Percentiles rank a stretch among this genome's conserved stretches.
These are phyloP conservation scores for Ictalurus furcatus DNA, from an alignment of 2,113 vertebrate genomes.

Conservation along the genomic window DNA sequence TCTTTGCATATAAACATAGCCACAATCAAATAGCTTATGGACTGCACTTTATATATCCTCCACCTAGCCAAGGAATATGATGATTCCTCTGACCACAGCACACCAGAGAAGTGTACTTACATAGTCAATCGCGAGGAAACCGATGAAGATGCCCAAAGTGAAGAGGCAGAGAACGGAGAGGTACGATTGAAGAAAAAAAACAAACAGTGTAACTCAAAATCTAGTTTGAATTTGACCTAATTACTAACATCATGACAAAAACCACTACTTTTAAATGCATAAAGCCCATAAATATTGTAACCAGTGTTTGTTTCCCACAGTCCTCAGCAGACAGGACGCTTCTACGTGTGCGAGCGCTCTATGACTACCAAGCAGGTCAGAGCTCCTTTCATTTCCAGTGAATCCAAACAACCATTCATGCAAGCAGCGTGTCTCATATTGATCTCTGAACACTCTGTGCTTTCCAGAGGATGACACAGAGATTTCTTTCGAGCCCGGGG, in stretches of 20 bases:
- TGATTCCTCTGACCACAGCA: constrained; percentile 57
- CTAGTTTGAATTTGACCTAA: not conserved
- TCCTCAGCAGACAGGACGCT: constrained; percentile 59
- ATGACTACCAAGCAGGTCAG: constrained; percentile 81
- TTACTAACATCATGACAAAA: not conserved
- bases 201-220: not conserved
- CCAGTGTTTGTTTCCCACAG: constrained; percentile 52
- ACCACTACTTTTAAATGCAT: not conserved
- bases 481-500: constrained; percentile 77
- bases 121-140: constrained; percentile 58
- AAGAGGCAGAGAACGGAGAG: constrained; percentile 66
- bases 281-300: not conserved
- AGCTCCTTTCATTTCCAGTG: constrained; percentile 48
- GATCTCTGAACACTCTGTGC: not conserved
- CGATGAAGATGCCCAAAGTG: constrained; percentile 27
- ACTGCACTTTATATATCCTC: not conserved
- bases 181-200: constrained; percentile 14
- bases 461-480: constrained; percentile 75
- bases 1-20: not conserved
- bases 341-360: constrained; percentile 75
- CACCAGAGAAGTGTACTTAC: constrained; percentile 59
- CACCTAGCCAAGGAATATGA: constrained; percentile 37
- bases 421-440: too few species aligned
- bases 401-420: not conserved
- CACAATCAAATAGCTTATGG: not conserved